A percentile compares a stretch with the other conserved stretches of the same genome.
Evolutionary conservation across 2,888 invertebrate species (phyloP).

Genomic region (Dicycla oo): DNA sequence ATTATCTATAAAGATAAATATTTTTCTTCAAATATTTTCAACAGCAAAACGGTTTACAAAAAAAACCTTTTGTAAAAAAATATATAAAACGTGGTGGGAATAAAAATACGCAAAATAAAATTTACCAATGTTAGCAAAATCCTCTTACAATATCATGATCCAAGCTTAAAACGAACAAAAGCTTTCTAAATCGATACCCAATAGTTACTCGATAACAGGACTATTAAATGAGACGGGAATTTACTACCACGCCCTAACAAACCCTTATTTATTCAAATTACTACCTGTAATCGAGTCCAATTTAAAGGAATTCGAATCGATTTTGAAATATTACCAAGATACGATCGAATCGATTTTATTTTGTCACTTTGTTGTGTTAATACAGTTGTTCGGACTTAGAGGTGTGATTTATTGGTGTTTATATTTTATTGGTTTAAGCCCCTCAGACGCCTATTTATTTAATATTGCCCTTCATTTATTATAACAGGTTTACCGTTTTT

Average conservation of each 20-base stretch:
- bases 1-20: too few species aligned
- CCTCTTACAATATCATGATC: conserved; percentile 8
- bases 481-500: background rate
- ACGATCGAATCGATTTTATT: conserved; percentile 53
- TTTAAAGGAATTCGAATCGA: conserved; percentile 65
- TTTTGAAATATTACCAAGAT: conserved; percentile 62
- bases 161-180: conserved; percentile 7
- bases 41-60: too few species aligned
- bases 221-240: conserved; percentile 78
- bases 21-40: background rate
- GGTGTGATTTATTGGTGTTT: conserved; percentile 38
- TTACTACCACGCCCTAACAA: conserved; percentile 70
- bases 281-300: conserved; percentile 70
- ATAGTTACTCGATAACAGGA: conserved; percentile 67
- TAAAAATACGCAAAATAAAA: background rate
- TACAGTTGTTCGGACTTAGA: conserved; percentile 46
- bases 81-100: background rate
- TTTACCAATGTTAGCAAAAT: background rate
- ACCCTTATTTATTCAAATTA: conserved; percentile 80
- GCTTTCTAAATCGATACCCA: conserved; percentile 1
- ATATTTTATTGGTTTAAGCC: conserved; percentile 21
- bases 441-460: background rate
- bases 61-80: background rate
- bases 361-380: conserved; percentile 61
- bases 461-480: background rate